phyloP scores from a whole-genome alignment of 2,888 invertebrate species.

The Epinotia brunnichana region DNA sequence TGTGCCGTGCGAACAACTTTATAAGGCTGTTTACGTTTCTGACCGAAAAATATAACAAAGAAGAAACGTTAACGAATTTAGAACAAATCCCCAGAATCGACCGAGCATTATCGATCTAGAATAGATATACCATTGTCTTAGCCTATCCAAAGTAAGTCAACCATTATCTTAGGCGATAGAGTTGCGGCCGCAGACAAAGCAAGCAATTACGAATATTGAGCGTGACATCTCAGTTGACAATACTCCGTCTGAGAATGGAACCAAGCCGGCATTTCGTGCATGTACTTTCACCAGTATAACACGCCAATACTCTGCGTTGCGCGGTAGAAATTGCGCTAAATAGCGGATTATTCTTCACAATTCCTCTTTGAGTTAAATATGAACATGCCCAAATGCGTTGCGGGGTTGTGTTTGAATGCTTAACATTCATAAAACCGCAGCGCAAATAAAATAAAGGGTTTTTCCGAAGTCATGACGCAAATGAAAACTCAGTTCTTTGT shows the following conservation, averaged over 20 bases:
- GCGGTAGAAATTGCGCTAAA: conserved; percentile 61
- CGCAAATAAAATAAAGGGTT: conserved; percentile 22
- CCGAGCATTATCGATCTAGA: no score
- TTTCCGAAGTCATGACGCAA: conserved; percentile 16
- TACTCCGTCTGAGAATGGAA: conserved; percentile 52
- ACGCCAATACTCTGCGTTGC: conserved; percentile 70
- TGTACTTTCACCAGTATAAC: conserved; percentile 77
- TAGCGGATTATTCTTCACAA: conserved; percentile 28
- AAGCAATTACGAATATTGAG: conserved; percentile 42
- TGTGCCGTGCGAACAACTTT: neutral
- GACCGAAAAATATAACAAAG: neutral
- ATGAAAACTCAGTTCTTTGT: conserved; percentile 7
- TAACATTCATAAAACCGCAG: conserved; percentile 16
- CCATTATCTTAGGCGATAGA: conserved; percentile 27
- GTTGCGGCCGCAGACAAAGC: conserved; percentile 35
- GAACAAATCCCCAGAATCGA: no score
- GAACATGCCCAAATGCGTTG: neutral
- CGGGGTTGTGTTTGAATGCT: neutral
- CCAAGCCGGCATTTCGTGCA: conserved; percentile 69
- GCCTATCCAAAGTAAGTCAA: conserved; percentile 22
- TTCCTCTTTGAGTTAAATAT: conserved; percentile 14
- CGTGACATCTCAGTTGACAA: conserved; percentile 48
- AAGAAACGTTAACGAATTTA: neutral
- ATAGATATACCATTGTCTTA: no score
- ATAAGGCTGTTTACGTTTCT: conserved; percentile 8